phyloP scores from a whole-genome alignment of 2,797 vertebrate genomes.

The Scolopax rusticola region DNA sequence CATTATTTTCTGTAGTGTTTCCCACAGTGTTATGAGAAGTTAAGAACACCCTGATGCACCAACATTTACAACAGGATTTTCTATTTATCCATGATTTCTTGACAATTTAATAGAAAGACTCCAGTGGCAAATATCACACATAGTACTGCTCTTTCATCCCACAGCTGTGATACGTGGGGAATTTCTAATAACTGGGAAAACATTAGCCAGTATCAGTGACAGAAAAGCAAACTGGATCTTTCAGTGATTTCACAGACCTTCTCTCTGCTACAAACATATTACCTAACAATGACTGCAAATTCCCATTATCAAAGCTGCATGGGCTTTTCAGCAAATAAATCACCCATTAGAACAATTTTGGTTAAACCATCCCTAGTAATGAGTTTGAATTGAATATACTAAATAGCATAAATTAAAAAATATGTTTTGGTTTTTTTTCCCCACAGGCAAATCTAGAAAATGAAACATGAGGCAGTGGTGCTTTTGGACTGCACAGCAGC shows the following conservation, averaged over 20 bases:
- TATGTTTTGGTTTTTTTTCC: background rate
- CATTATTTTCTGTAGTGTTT: background rate
- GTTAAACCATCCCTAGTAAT: background rate
- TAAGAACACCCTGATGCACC: background rate
- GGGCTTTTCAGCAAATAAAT: background rate
- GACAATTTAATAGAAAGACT: background rate
- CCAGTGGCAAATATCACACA: fast-evolving
- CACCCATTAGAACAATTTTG: background rate
- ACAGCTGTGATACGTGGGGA: background rate
- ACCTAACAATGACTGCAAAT: background rate
- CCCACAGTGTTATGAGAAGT: background rate
- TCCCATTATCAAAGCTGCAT: background rate
- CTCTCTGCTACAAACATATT: background rate
- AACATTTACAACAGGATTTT: background rate
- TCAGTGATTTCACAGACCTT: background rate
- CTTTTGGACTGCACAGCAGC: background rate
- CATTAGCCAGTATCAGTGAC: background rate
- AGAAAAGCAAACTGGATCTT: background rate
- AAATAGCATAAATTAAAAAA: background rate
- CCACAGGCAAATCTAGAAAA: background rate
- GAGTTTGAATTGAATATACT: background rate
- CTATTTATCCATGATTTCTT: background rate
- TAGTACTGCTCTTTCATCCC: background rate
- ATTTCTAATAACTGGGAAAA: background rate
- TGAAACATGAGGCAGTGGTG: background rate